Evolutionary conservation across 2,888 invertebrate species (phyloP).

Genomic region (Hesperia comma): DNA sequence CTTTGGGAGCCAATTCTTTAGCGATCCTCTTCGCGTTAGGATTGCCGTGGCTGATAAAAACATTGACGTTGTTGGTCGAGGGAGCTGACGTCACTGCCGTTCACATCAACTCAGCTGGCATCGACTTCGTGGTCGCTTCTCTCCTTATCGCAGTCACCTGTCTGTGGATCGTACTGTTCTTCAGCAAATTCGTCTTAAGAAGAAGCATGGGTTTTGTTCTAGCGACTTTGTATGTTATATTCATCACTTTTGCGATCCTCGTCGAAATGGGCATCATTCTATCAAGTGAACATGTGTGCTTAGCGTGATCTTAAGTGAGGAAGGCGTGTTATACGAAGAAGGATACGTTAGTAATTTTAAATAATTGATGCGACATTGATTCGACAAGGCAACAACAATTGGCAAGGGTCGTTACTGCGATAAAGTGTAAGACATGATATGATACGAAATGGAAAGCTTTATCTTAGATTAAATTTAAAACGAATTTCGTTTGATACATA

Average conservation of each 20-base stretch:
- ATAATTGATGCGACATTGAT: no score
- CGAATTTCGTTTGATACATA: no score
- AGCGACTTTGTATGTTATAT: slow-evolving; percentile 86
- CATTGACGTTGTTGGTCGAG: slow-evolving; percentile 79
- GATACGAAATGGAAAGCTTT: no score
- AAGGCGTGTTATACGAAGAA: no score
- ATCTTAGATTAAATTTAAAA: no score
- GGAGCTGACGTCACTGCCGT: slow-evolving; percentile 81
- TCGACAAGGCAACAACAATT: no score
- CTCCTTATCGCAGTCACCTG: slow-evolving; percentile 89
- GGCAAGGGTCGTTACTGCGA: no score
- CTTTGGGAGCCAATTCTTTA: slow-evolving; percentile 93
- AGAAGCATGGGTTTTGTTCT: slow-evolving; percentile 87
- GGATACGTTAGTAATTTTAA: no score
- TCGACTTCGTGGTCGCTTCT: slow-evolving; percentile 92
- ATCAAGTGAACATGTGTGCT: no score
- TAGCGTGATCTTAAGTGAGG: no score
- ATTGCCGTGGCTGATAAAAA: slow-evolving; percentile 93
- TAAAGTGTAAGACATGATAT: no score
- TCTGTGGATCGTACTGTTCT: slow-evolving; percentile 87
- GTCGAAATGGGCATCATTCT: slow-evolving; percentile 90
- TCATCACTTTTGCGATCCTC: slow-evolving; percentile 90
- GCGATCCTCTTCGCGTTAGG: slow-evolving; percentile 93
- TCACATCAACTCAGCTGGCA: slow-evolving; percentile 89
- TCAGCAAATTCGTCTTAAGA: slow-evolving; percentile 89